Evolutionary conservation across 2,797 vertebrate genomes (phyloP).

Genomic region (Pantherophis vulpinus): DNA sequence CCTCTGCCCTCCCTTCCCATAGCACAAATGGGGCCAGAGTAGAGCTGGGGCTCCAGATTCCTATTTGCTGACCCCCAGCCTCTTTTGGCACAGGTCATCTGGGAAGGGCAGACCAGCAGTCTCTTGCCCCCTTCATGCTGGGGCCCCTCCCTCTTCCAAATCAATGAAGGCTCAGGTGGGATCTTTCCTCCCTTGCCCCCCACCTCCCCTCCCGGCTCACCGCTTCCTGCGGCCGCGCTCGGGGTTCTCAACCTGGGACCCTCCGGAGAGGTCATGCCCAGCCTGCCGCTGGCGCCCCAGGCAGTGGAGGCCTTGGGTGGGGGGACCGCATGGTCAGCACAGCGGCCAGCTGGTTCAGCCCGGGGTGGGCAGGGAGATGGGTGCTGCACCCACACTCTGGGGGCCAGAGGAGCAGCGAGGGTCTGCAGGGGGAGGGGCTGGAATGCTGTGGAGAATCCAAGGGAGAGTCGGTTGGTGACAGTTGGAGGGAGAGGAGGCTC

Average conservation of each 20-base stretch:
- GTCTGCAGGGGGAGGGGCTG: background rate
- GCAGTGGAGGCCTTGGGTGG: background rate
- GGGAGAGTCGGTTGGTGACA: constrained; percentile 3
- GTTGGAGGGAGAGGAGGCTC: background rate
- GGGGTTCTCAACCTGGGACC: background rate
- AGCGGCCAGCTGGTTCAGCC: background rate
- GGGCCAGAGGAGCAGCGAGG: background rate
- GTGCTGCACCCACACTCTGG: background rate
- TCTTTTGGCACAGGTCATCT: background rate
- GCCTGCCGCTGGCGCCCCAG: background rate
- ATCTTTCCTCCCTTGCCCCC: background rate
- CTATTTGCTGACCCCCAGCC: background rate
- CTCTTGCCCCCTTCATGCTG: background rate
- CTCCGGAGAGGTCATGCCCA: background rate
- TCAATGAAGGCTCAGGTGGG: background rate
- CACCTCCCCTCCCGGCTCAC: background rate
- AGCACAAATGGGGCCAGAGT: background rate
- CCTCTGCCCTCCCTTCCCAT: background rate
- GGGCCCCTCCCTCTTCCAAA: background rate
- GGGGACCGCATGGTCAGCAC: background rate
- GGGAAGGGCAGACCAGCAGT: background rate
- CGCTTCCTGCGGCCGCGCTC: background rate
- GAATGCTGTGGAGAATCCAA: background rate
- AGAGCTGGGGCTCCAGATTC: background rate
- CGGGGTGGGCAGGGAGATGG: background rate